Conservation (phyloP, 2,797 vertebrate species). For the Sciurus vulgaris region DNA sequence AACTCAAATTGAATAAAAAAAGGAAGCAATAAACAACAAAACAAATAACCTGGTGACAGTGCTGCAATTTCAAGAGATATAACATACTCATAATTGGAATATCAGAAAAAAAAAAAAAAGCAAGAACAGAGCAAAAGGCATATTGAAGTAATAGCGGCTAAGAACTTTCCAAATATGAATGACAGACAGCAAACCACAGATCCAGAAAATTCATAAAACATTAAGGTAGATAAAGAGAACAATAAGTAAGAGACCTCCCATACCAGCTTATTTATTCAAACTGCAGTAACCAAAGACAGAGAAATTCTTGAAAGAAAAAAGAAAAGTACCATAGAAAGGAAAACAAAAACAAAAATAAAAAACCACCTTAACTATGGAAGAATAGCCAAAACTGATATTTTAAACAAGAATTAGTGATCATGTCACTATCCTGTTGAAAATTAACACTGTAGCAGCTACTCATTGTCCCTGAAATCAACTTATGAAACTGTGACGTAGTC, state of each 20-base stretch:
- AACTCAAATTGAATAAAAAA: background rate
- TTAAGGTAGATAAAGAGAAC: background rate
- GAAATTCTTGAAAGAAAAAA: background rate
- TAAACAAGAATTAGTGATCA: background rate
- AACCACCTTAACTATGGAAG: background rate
- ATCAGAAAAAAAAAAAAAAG: background rate
- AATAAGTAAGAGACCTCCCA: background rate
- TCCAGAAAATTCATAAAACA: background rate
- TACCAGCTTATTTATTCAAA: background rate
- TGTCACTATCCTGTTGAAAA: background rate
- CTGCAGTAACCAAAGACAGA: background rate
- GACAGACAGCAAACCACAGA: background rate
- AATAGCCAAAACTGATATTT: background rate
- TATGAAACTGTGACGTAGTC: background rate
- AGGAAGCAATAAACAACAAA: background rate
- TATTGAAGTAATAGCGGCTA: background rate
- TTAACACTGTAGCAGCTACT: background rate
- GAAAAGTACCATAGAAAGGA: background rate
- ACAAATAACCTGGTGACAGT: background rate
- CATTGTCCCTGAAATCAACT: background rate
- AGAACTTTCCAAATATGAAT: background rate
- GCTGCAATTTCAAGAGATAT: background rate
- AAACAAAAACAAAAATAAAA: background rate
- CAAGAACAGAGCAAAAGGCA: background rate
- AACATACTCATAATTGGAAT: background rate